Evolutionary conservation across 2,113 vertebrate species (phyloP), one percentile per base, ranked within the genome.

Genomic region (Nesospiza acunhae): DNA sequence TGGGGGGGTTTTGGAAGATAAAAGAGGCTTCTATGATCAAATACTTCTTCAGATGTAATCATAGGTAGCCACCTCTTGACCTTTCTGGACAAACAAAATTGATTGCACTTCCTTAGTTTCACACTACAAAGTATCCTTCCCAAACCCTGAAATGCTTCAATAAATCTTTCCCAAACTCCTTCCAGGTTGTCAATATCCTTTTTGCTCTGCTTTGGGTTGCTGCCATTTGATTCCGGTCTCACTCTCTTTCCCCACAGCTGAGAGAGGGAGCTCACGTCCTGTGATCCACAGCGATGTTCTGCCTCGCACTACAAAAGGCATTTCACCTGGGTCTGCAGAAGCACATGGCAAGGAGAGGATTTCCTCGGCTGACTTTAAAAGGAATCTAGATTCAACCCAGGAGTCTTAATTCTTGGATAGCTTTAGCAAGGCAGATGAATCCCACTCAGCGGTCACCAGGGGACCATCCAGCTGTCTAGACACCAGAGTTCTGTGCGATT

Each of bases 391-490:
- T 86, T 67, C 55, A 83, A 39, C 11, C 8, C 59, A 52, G 33
- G n/a, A 42, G 50, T 66, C 52, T 88, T 52, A 55, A 84, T 64
- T 95, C 87, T 74, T 70, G 18, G 67, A 59, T 74, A 64, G 30
- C 30, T 88, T 86, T 67, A 42, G 72, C 4, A 26, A 72, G 16
- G 53, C 75, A 85, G 63, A 74, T 27, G 53, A 93, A 90, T 56
- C 42, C 72, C 64, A 31, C 44, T 50, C 79, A 70, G 33, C 26
- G 55, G 88, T 68, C 86, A 86, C 39, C 47, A 39, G 72, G 79
- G 89, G 64, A 94, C 55, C 74, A 92, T 47, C 59, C 90, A 88
- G 47, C 68, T 95, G 88, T 63, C 72, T 66, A 73, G 73, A 66
- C 35, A 22, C 7, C 6, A 13, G 49, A 41, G 28, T 24, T 86